Evolutionary conservation across 2,113 vertebrate genomes (phyloP).

Genomic region (Pipa parva): DNA sequence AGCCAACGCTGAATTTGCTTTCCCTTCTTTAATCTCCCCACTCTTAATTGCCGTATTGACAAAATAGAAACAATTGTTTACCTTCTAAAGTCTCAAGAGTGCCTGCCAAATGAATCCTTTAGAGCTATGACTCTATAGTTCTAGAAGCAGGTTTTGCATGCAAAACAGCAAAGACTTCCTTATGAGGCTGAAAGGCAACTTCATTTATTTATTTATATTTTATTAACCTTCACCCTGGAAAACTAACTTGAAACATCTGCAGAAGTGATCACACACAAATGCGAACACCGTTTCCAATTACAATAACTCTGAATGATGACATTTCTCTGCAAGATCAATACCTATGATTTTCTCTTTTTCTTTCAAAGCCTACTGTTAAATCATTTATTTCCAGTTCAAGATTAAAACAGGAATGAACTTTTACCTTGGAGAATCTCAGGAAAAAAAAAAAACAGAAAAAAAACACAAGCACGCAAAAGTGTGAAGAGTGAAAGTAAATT

Average conservation of each 20-base stretch:
- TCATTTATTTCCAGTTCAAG: constrained; percentile 7
- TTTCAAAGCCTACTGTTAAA: neutral
- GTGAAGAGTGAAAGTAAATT: constrained; percentile 19
- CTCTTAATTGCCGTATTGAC: constrained; percentile 72
- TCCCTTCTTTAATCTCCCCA: constrained; percentile 63
- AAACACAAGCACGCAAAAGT: neutral
- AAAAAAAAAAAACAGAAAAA: neutral
- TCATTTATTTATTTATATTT: too few relatives aligned
- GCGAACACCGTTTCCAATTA: neutral
- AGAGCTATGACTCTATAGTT: constrained; percentile 59
- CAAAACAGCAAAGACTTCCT: constrained; percentile 55
- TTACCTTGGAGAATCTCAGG: constrained; percentile 25
- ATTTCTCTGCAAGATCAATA: neutral
- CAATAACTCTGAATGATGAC: neutral
- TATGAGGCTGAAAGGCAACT: constrained; percentile 48
- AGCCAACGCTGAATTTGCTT: constrained; percentile 62
- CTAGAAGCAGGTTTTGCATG: constrained; percentile 60
- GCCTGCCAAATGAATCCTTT: constrained; percentile 70
- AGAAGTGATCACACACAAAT: neutral
- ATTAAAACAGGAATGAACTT: constrained; percentile 25
- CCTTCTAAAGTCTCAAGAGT: constrained; percentile 65
- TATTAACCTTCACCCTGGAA: constrained; percentile 55
- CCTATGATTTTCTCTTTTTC: neutral
- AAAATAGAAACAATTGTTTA: constrained; percentile 74
- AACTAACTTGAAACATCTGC: constrained; percentile 20